A percentile compares a stretch with the other conserved stretches of the same genome.
These are phyloP conservation scores for Sarcoramphus papa DNA, from an alignment of 2,797 vertebrate species.

Conservation along the genomic window DNA sequence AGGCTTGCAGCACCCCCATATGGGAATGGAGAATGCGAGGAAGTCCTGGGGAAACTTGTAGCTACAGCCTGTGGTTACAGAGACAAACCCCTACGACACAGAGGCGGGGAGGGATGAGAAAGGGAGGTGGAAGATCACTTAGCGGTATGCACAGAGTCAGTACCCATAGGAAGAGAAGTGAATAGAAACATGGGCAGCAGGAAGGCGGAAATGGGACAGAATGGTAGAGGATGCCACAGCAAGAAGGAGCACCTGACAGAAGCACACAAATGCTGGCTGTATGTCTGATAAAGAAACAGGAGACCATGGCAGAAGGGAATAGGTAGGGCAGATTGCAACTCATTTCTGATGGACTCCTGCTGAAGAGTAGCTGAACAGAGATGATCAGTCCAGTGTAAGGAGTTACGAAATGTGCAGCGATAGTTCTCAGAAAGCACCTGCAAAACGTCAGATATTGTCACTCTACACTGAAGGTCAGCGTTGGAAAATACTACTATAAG, in stretches of 20 bases:
- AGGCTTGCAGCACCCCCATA: neutral
- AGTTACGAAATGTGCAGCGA: neutral
- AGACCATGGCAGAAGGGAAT: neutral
- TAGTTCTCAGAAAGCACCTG: neutral
- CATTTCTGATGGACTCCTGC: neutral
- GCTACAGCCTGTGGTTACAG: neutral
- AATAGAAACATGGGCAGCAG: neutral
- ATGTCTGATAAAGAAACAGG: neutral
- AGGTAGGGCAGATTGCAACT: neutral
- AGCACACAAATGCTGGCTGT: neutral
- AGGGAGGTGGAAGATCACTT: neutral
- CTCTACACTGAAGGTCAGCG: neutral
- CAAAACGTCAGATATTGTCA: neutral
- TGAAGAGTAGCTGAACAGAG: neutral
- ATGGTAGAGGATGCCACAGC: neutral
- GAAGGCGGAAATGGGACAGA: neutral
- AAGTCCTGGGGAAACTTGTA: neutral
- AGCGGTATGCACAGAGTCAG: neutral
- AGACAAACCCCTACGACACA: fast-evolving
- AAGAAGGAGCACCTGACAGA: neutral
- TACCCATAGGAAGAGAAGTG: neutral
- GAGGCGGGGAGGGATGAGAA: neutral
- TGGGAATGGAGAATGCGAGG: neutral
- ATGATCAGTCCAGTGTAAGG: neutral
- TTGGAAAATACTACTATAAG: neutral